Evolutionary conservation across 2,888 invertebrate species (phyloP).

Genomic region (Lepidonotus clava): DNA sequence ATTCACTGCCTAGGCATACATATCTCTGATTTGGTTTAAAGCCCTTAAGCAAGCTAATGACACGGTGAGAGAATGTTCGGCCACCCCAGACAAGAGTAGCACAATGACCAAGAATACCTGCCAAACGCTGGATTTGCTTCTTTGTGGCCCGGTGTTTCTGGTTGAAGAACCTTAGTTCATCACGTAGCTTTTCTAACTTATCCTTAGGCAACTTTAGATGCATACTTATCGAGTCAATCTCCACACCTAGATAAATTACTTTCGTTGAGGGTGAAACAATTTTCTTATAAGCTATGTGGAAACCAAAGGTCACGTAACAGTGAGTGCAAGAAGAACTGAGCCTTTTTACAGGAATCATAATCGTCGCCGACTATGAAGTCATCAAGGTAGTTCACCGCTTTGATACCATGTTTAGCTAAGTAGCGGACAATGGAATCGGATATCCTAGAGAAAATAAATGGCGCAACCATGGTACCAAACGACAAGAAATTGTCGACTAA

Average conservation of each 20-base stretch:
- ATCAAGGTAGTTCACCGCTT: neutral
- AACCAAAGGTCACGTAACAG: neutral
- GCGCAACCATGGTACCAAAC: neutral
- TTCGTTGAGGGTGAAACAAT: neutral
- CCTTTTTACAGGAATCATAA: neutral
- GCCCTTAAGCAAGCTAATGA: neutral
- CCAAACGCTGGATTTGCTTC: conserved; percentile 14
- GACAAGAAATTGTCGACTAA: neutral
- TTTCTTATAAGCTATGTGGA: conserved; percentile 53
- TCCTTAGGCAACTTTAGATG: neutral
- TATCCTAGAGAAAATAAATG: neutral
- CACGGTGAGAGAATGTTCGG: neutral
- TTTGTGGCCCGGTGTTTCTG: conserved; percentile 52
- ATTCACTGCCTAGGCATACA: neutral
- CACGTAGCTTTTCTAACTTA: neutral
- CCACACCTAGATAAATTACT: neutral
- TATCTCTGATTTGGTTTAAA: neutral
- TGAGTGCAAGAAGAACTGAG: conserved; percentile 22
- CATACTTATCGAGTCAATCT: neutral
- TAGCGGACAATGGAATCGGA: neutral
- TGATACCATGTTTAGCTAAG: neutral
- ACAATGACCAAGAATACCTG: neutral
- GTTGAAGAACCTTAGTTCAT: neutral
- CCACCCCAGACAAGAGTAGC: neutral
- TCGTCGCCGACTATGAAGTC: neutral